Conservation (phyloP, 2,888 invertebrate genomes). For the Automeris io region DNA sequence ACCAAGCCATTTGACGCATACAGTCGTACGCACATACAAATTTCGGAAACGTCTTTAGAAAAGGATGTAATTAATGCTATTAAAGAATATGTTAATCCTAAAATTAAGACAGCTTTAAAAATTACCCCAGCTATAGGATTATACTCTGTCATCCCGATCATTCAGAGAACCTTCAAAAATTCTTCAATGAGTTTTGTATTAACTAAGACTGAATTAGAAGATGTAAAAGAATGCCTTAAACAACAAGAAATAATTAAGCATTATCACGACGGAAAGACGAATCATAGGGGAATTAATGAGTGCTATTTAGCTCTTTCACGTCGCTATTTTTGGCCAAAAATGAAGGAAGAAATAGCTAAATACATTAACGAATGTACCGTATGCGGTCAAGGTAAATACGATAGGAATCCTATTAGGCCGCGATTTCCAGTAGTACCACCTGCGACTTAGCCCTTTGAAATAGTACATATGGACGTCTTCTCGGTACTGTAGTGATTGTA, state of each 20-base stretch:
- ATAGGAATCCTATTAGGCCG: slow-evolving; percentile 14
- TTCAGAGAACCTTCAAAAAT: slow-evolving; percentile 13
- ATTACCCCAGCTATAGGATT: slow-evolving; percentile 14
- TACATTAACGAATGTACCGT: slow-evolving; percentile 19
- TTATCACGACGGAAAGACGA: slow-evolving; percentile 25
- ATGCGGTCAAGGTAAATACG: slow-evolving; percentile 21
- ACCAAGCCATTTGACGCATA: slow-evolving; percentile 22
- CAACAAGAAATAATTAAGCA: slow-evolving; percentile 22
- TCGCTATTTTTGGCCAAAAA: slow-evolving; percentile 22
- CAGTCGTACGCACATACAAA: slow-evolving; percentile 14
- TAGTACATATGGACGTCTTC: slow-evolving; percentile 19
- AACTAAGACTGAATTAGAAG: slow-evolving; percentile 10
- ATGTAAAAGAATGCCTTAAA: slow-evolving; percentile 12
- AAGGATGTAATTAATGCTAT: slow-evolving; percentile 19
- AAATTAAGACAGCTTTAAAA: slow-evolving; percentile 19
- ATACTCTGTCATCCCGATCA: slow-evolving; percentile 11
- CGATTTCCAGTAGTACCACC: slow-evolving; percentile 15
- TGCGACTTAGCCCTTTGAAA: slow-evolving; percentile 17
- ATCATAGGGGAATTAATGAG: slow-evolving; percentile 22
- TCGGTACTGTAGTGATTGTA: too few species aligned
- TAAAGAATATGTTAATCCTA: slow-evolving; percentile 23
- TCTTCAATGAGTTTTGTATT: slow-evolving; percentile 12
- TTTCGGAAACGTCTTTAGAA: slow-evolving; percentile 17
- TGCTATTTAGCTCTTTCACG: slow-evolving; percentile 17
- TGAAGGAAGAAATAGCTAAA: slow-evolving; percentile 20